Percentiles rank a stretch among this genome's conserved stretches.
Evolutionary conservation across 2,113 vertebrate genomes (phyloP).

Genomic region (Melanotaenia duboulayi): DNA sequence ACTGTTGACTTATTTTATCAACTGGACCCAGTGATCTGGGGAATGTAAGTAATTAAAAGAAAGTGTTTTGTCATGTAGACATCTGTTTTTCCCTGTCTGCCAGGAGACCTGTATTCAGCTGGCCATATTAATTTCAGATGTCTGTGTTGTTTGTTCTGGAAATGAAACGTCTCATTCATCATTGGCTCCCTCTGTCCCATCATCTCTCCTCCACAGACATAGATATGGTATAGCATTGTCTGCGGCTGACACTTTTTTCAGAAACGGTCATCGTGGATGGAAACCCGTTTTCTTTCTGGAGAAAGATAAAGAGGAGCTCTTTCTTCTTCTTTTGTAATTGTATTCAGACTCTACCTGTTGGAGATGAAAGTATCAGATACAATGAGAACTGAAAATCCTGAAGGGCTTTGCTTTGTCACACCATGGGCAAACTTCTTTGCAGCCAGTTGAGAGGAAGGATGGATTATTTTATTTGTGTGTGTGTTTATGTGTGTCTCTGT

Average conservation of each 20-base stretch:
- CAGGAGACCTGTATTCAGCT: constrained; percentile 26
- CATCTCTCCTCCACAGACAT: constrained; percentile 54
- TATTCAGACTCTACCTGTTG: constrained; percentile 44
- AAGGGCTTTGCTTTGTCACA: constrained; percentile 50
- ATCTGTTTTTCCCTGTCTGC: constrained; percentile 13
- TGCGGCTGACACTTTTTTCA: constrained; percentile 61
- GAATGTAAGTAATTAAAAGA: constrained; percentile 5
- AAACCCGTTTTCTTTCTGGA: constrained; percentile 47
- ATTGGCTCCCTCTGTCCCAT: constrained; percentile 54
- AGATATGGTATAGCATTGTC: constrained; percentile 57
- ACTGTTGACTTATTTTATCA: neutral
- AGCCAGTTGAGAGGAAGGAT: constrained; percentile 24
- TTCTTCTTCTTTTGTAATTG: constrained; percentile 53
- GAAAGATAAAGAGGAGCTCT: constrained; percentile 54
- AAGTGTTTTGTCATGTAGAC: constrained; percentile 22
- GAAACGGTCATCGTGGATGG: constrained; percentile 52
- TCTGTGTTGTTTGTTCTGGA: constrained; percentile 68
- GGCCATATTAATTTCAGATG: constrained; percentile 59
- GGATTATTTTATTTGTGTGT: constrained; percentile 30
- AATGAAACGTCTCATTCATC: constrained; percentile 73
- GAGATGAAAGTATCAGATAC: constrained; percentile 64
- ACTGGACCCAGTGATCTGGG: constrained; percentile 15
- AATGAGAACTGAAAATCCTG: constrained; percentile 69
- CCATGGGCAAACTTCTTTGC: constrained; percentile 45
- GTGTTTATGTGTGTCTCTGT: constrained; percentile 26